Conservation (phyloP, 2,113 vertebrate genomes). For the Ictidomys tridecemlineatus region DNA sequence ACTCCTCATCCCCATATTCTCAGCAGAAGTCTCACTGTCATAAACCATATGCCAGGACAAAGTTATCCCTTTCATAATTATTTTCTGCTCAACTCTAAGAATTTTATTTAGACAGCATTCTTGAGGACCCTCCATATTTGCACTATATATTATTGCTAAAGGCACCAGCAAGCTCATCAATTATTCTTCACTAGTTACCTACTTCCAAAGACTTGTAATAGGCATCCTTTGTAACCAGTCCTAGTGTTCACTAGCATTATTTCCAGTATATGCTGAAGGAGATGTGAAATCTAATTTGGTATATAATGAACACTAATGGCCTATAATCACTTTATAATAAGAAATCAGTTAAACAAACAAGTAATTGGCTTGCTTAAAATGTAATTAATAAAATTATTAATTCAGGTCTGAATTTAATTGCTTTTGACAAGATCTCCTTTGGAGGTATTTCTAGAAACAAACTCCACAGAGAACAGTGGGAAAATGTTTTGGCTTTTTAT, state of each 20-base stretch:
- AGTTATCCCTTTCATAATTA: slow-evolving; percentile 44
- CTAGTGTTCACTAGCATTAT: background rate
- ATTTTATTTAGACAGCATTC: slow-evolving; percentile 42
- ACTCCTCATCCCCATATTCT: background rate
- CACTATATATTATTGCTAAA: slow-evolving; percentile 17
- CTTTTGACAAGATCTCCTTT: slow-evolving; percentile 59
- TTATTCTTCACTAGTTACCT: background rate
- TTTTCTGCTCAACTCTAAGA: slow-evolving; percentile 18
- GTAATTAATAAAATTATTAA: slow-evolving; percentile 76
- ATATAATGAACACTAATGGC: slow-evolving; percentile 67
- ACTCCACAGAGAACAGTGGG: background rate
- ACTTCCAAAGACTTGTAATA: background rate
- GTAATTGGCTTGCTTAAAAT: slow-evolving; percentile 63
- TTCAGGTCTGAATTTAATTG: slow-evolving; percentile 62
- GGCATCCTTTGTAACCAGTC: background rate
- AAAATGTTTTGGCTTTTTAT: background rate
- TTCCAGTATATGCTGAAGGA: slow-evolving; percentile 45
- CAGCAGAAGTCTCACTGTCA: slow-evolving; percentile 23
- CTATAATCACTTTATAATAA: slow-evolving; percentile 60
- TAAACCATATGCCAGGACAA: slow-evolving; percentile 44
- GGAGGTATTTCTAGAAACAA: slow-evolving; percentile 17
- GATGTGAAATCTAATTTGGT: slow-evolving; percentile 60
- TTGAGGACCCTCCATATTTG: background rate
- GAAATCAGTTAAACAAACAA: slow-evolving; percentile 72
- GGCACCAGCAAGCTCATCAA: slow-evolving; percentile 39